Conservation (phyloP, 2,888 invertebrate genomes). For the Lymantria monacha region DNA sequence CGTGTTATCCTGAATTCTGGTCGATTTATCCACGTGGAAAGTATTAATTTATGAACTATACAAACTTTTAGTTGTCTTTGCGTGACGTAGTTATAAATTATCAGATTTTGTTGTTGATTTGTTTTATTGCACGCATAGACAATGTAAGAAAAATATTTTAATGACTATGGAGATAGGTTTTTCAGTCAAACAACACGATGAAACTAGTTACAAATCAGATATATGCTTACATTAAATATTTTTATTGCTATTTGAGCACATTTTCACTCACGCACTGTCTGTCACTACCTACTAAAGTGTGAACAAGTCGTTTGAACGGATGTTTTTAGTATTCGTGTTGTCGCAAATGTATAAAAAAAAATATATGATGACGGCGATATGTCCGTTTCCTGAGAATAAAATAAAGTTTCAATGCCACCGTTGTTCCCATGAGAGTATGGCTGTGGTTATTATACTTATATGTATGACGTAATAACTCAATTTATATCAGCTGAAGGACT, state of each 20-base stretch:
- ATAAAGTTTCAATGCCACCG: slow-evolving; percentile 7
- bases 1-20: no score
- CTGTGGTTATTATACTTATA: neutral
- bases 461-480: neutral
- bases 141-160: no score
- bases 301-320: slow-evolving; percentile 19
- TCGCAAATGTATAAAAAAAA: slow-evolving; percentile 19
- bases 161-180: no score
- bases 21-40: no score
- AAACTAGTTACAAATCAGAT: no score
- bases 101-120: no score
- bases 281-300: slow-evolving; percentile 12
- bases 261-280: neutral
- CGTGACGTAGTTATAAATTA: no score
- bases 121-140: no score
- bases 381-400: slow-evolving; percentile 13
- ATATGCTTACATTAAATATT: neutral
- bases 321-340: slow-evolving; percentile 31
- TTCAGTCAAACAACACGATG: no score
- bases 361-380: slow-evolving; percentile 16
- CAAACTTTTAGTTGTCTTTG: no score
- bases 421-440: slow-evolving; percentile 5
- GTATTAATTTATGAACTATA: no score
- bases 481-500: no score
- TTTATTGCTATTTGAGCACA: neutral